These are phyloP conservation scores for Lathronympha strigana DNA, from an alignment of 2,888 invertebrate genomes.

Conservation along the genomic window DNA sequence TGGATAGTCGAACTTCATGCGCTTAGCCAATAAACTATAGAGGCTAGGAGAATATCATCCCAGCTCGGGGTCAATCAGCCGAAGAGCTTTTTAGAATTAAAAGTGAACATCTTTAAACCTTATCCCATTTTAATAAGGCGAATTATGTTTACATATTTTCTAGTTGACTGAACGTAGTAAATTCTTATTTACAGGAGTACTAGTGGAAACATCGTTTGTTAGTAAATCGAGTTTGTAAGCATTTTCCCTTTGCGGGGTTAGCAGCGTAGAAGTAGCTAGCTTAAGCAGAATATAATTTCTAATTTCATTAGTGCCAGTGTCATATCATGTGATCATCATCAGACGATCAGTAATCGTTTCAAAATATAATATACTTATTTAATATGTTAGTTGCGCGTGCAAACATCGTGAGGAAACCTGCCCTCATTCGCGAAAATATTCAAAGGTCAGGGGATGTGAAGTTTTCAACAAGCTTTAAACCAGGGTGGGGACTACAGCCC, in stretches of 20 bases:
- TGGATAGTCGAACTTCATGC: neutral
- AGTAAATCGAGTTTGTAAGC: slow-evolving; percentile 44
- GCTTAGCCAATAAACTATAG: neutral
- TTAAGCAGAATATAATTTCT: no score
- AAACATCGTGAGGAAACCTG: no score
- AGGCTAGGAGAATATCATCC: no score
- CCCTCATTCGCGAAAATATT: no score
- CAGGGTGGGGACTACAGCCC: no score
- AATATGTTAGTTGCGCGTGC: no score
- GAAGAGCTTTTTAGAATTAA: slow-evolving; percentile 73
- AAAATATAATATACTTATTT: no score
- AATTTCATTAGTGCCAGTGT: no score
- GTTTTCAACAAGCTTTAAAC: no score
- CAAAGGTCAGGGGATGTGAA: no score
- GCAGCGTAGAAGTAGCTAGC: neutral
- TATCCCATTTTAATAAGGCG: neutral
- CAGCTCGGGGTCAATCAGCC: slow-evolving; percentile 58
- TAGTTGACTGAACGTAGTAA: slow-evolving; percentile 55
- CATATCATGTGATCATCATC: no score
- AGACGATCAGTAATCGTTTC: no score
- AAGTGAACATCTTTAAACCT: slow-evolving; percentile 50
- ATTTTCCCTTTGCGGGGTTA: neutral
- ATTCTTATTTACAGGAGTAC: slow-evolving; percentile 65
- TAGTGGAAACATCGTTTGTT: slow-evolving; percentile 54
- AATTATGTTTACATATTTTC: slow-evolving; percentile 6